Conservation (phyloP, 2,888 invertebrate genomes). For the Macaria liturata region DNA sequence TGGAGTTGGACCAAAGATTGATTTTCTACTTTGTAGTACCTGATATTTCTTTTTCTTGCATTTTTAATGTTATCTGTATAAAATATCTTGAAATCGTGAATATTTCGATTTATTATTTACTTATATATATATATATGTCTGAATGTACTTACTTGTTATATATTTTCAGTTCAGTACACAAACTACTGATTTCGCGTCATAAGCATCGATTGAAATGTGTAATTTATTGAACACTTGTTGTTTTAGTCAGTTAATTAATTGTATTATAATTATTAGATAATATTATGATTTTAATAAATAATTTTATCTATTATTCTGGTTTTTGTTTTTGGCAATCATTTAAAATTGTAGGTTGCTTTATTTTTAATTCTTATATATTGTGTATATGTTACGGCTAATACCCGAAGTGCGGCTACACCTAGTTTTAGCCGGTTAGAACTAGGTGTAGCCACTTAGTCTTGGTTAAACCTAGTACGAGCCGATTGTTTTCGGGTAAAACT, state of each 20-base stretch:
- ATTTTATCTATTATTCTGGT: constrained; percentile 51
- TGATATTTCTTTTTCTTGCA: constrained; percentile 12
- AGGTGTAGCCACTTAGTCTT: too few relatives aligned
- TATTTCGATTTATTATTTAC: too few relatives aligned
- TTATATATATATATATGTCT: background rate
- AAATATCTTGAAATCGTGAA: too few relatives aligned
- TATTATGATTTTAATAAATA: constrained; percentile 67
- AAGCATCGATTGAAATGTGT: constrained; percentile 50
- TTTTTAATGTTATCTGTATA: background rate
- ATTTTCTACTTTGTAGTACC: constrained; percentile 25
- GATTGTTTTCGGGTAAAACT: too few relatives aligned
- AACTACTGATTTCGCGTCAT: constrained; percentile 35
- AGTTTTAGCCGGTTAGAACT: too few relatives aligned
- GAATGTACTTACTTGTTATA: constrained; percentile 1
- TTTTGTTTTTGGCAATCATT: constrained; percentile 7
- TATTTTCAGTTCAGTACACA: too few relatives aligned
- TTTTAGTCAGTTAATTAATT: constrained; percentile 57
- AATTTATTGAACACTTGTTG: constrained; percentile 60
- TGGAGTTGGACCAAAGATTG: constrained; percentile 19
- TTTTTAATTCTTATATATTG: too few relatives aligned
- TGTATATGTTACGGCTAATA: too few relatives aligned
- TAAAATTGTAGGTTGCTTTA: background rate
- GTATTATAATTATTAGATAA: constrained; percentile 62
- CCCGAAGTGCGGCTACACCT: too few relatives aligned
- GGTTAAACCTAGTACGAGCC: too few relatives aligned